Conservation (phyloP, 1,140 invertebrate species). For the Plectus sambesii region DNA sequence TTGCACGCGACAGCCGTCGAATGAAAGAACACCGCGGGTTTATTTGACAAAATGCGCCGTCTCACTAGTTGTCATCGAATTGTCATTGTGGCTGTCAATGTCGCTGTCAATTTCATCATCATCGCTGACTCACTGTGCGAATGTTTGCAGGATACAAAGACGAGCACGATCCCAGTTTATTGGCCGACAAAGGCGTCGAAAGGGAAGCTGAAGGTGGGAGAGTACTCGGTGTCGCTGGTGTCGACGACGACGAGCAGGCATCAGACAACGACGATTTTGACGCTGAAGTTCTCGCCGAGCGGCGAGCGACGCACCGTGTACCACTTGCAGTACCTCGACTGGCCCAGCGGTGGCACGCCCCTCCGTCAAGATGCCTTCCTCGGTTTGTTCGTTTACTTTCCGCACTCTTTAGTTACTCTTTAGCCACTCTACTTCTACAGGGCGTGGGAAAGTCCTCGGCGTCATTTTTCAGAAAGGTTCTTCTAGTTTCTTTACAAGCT, state of each 20-base stretch:
- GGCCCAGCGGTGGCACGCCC: slow-evolving; percentile 23
- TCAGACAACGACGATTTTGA: slow-evolving; percentile 33
- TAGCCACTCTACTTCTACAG: too few species aligned
- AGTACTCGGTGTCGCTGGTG: slow-evolving; percentile 18
- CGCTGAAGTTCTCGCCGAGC: slow-evolving; percentile 19
- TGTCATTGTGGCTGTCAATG: too few species aligned
- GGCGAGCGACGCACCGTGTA: slow-evolving; percentile 34
- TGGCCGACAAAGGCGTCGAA: slow-evolving; percentile 31
- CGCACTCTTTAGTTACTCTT: too few species aligned
- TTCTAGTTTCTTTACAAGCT: too few species aligned
- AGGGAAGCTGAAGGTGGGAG: slow-evolving; percentile 29
- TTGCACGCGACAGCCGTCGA: too few species aligned
- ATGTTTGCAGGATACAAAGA: slow-evolving; percentile 26
- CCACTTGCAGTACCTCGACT: slow-evolving; percentile 31
- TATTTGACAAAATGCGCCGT: too few species aligned
- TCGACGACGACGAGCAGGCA: slow-evolving; percentile 20
- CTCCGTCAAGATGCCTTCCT: slow-evolving; percentile 20
- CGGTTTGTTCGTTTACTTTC: too few species aligned
- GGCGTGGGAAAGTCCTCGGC: too few species aligned
- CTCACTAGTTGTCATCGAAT: too few species aligned
- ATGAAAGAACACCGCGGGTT: too few species aligned
- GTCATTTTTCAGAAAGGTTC: too few species aligned
- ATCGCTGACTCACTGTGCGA: background rate
- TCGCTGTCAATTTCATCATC: background rate
- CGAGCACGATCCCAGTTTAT: slow-evolving; percentile 26